Percentiles rank a stretch among this genome's conserved stretches.
phyloP scores from a whole-genome alignment of 1,140 invertebrate genomes.

The Drosophila micromelanica region DNA sequence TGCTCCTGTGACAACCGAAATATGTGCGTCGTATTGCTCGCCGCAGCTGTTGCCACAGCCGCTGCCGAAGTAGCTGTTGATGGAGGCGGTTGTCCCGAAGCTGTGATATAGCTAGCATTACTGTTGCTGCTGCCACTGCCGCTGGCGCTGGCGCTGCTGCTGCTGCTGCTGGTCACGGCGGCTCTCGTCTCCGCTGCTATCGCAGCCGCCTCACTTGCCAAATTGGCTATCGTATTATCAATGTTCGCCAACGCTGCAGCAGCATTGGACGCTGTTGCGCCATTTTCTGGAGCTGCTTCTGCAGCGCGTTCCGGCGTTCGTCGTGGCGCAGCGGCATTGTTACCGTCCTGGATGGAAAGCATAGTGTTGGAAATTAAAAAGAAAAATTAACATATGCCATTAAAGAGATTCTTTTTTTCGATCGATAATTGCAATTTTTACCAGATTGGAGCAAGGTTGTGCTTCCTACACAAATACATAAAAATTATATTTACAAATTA shows the following conservation, averaged over 20 bases:
- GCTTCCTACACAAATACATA: no score
- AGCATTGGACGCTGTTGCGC: conserved; percentile 11
- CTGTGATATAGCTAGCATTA: conserved; percentile 50
- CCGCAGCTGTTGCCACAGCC: conserved; percentile 76
- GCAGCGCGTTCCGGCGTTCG: conserved; percentile 49
- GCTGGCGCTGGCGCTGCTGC: conserved; percentile 27
- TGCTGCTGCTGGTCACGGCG: conserved; percentile 25
- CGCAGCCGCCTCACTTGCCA: conserved; percentile 19
- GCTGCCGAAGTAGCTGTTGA: conserved; percentile 73
- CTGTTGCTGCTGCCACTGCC: conserved; percentile 38
- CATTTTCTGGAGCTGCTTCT: background rate
- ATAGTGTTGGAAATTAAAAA: background rate
- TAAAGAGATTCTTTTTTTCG: no score
- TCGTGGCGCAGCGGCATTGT: conserved; percentile 36
- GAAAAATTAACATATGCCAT: no score
- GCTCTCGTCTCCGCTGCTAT: conserved; percentile 32
- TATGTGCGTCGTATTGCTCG: conserved; percentile 77
- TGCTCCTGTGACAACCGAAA: conserved; percentile 78
- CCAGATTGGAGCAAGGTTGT: no score
- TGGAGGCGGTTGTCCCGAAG: conserved; percentile 60
- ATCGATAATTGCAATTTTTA: no score
- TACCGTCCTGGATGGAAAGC: conserved; percentile 41
- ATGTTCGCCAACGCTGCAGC: conserved; percentile 5
- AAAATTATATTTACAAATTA: no score
- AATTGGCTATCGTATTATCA: background rate